Conservation (phyloP, 2,888 invertebrate species). For the Campopleginae sp. region DNA sequence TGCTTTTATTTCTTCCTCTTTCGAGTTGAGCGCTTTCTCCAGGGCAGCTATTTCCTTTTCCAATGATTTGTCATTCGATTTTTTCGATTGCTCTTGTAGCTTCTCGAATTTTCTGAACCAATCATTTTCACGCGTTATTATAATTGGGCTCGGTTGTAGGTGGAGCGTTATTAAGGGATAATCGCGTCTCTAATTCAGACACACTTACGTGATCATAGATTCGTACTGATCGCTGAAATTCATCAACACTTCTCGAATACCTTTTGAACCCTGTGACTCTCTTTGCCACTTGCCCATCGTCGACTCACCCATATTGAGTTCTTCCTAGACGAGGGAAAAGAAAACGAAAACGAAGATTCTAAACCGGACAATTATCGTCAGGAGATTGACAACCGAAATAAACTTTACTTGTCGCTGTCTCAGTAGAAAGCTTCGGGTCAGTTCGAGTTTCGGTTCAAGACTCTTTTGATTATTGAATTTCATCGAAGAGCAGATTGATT, state of each 20-base stretch:
- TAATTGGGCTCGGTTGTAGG: too few relatives aligned
- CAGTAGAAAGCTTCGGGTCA: slow-evolving; percentile 65
- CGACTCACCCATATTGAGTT: slow-evolving; percentile 43
- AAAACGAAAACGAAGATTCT: neutral
- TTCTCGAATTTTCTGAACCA: slow-evolving; percentile 77
- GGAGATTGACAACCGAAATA: neutral
- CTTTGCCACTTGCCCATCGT: slow-evolving; percentile 38
- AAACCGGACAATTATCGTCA: neutral
- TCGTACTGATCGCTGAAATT: slow-evolving; percentile 79
- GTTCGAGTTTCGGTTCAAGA: slow-evolving; percentile 32
- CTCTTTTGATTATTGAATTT: slow-evolving; percentile 60
- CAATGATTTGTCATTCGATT: slow-evolving; percentile 72
- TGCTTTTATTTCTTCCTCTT: slow-evolving; percentile 81
- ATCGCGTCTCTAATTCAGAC: neutral
- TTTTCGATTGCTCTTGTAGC: slow-evolving; percentile 73
- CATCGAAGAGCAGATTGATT: slow-evolving; percentile 48
- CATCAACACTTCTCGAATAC: slow-evolving; percentile 75
- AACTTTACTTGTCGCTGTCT: slow-evolving; percentile 65
- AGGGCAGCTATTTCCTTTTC: slow-evolving; percentile 73
- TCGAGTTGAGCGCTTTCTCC: slow-evolving; percentile 76
- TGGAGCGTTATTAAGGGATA: too few relatives aligned
- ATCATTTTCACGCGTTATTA: neutral
- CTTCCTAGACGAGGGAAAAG: slow-evolving; percentile 48
- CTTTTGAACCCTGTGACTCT: slow-evolving; percentile 65
- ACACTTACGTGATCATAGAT: slow-evolving; percentile 75